Percentiles rank a stretch among this genome's conserved stretches.
These are phyloP conservation scores for Pygoscelis antarcticus DNA, from an alignment of 2,113 vertebrate genomes.

Conservation along the genomic window DNA sequence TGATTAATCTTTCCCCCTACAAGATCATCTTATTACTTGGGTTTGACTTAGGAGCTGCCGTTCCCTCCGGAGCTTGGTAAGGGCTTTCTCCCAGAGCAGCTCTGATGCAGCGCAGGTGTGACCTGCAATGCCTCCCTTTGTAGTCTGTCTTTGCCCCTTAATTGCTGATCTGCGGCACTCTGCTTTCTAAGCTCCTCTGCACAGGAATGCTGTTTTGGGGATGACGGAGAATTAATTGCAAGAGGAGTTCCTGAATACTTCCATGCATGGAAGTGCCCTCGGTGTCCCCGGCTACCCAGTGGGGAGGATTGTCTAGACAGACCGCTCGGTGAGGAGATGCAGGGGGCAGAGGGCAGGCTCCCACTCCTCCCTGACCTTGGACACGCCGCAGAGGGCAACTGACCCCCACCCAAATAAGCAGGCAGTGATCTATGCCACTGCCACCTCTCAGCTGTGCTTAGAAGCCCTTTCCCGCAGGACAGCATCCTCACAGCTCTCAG, in stretches of 20 bases:
- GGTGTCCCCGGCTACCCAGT: accelerated
- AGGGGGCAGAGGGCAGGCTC: neutral
- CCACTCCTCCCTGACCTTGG: neutral
- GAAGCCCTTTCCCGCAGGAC: neutral
- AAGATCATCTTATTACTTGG: constrained; percentile 33
- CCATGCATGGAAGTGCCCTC: neutral
- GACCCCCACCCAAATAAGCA: neutral
- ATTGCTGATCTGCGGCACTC: neutral
- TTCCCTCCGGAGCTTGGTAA: neutral
- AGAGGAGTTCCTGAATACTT: neutral
- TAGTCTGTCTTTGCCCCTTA: neutral
- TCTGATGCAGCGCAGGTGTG: neutral
- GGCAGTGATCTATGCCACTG: neutral
- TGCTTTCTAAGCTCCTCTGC: neutral
- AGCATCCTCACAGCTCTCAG: neutral
- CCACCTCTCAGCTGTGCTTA: neutral
- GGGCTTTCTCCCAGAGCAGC: neutral
- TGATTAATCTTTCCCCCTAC: constrained; percentile 40
- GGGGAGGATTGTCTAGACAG: neutral
- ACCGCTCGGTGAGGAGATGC: accelerated
- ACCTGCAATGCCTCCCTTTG: neutral
- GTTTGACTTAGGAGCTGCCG: neutral
- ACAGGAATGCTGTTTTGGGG: neutral
- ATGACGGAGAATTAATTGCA: neutral
- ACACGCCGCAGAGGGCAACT: neutral